phyloP scores from a whole-genome alignment of 2,797 vertebrate genomes.

The Peromyscus attwateri region DNA sequence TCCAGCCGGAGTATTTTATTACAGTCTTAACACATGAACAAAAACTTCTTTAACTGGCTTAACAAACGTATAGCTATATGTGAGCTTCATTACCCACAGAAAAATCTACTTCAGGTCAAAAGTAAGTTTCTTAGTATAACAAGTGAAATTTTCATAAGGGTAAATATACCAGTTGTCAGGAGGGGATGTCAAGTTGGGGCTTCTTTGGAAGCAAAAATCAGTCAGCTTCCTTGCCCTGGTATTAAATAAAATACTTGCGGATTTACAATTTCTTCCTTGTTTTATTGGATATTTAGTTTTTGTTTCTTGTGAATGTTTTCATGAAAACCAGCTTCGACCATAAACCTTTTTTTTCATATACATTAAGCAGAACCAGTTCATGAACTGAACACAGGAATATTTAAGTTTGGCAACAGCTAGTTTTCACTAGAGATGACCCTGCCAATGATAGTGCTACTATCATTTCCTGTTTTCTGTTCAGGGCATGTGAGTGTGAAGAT shows the following conservation, averaged over 20 bases:
- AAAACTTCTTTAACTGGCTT: slow-evolving; percentile 17
- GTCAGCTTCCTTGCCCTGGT: neutral
- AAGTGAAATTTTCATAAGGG: slow-evolving; percentile 2
- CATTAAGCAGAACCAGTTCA: neutral
- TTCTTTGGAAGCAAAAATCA: slow-evolving; percentile 17
- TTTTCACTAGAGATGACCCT: slow-evolving; percentile 12
- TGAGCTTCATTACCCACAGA: neutral
- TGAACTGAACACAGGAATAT: neutral
- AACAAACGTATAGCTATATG: slow-evolving; percentile 3
- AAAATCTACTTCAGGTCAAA: slow-evolving; percentile 40
- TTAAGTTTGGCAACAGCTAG: neutral
- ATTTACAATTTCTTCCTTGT: slow-evolving; percentile 2
- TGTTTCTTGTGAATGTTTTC: neutral
- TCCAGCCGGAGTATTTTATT: neutral
- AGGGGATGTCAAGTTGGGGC: neutral
- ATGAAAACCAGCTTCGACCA: neutral
- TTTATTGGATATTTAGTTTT: neutral
- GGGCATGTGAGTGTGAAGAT: neutral
- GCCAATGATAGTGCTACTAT: neutral
- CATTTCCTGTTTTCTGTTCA: neutral
- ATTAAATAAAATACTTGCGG: neutral
- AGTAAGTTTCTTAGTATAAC: slow-evolving; percentile 27
- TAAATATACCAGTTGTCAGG: neutral
- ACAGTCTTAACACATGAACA: neutral
- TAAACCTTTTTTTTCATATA: neutral